These are phyloP conservation scores for Vanessa cardui DNA, from an alignment of 2,888 invertebrate species.

Conservation along the genomic window DNA sequence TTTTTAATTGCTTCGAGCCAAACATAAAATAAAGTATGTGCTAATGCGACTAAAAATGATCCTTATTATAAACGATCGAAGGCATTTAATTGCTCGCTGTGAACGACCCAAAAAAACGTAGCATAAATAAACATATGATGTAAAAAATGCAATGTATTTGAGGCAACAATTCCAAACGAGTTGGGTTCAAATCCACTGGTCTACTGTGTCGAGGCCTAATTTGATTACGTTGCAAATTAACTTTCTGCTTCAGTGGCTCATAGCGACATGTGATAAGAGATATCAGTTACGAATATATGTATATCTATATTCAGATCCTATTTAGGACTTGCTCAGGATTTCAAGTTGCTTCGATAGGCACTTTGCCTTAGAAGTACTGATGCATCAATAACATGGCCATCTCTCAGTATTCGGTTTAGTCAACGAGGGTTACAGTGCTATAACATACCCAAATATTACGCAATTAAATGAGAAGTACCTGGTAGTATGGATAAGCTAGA, in stretches of 20 bases:
- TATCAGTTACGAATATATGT: neutral
- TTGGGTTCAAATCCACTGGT: neutral
- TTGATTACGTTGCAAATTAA: constrained; percentile 21
- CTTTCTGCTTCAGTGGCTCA: constrained; percentile 23
- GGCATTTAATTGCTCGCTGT: neutral
- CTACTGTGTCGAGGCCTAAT: constrained; percentile 15
- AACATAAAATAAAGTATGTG: constrained; percentile 3
- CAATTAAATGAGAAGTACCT: too few relatives aligned
- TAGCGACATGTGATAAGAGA: constrained; percentile 15
- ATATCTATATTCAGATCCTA: neutral
- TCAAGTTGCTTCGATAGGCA: too few relatives aligned
- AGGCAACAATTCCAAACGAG: neutral
- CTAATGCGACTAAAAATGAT: neutral
- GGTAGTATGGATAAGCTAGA: too few relatives aligned
- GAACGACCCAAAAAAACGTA: neutral
- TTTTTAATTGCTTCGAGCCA: constrained; percentile 46
- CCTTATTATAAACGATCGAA: too few relatives aligned
- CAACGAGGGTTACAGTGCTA: too few relatives aligned
- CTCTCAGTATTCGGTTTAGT: too few relatives aligned
- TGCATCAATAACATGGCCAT: too few relatives aligned
- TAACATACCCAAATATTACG: too few relatives aligned
- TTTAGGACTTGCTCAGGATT: too few relatives aligned
- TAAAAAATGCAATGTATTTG: constrained; percentile 1
- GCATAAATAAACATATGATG: neutral
- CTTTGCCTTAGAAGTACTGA: too few relatives aligned